A percentile compares a stretch with the other conserved stretches of the same genome.
Evolutionary conservation across 1,140 invertebrate species (phyloP).

Genomic region (Tenebrio molitor): DNA sequence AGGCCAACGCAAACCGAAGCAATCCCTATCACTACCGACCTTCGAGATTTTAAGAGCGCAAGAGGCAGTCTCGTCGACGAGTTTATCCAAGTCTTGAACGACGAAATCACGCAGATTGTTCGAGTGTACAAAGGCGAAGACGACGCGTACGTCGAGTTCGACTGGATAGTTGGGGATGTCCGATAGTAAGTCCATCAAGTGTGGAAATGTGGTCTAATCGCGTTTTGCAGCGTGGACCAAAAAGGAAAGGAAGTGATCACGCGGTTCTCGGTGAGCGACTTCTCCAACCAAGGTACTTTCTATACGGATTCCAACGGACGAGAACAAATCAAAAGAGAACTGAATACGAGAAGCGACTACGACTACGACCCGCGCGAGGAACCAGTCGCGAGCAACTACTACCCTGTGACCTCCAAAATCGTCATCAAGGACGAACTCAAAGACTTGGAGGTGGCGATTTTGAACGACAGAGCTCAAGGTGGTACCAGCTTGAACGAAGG

Average conservation of each 20-base stretch:
- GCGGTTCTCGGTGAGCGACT: slow-evolving; percentile 64
- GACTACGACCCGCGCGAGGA: slow-evolving; percentile 78
- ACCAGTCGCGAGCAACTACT: slow-evolving; percentile 88
- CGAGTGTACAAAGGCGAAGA: slow-evolving; percentile 75
- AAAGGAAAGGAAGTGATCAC: slow-evolving; percentile 74
- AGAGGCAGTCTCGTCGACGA: slow-evolving; percentile 84
- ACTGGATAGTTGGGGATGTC: slow-evolving; percentile 82
- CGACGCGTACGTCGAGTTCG: slow-evolving; percentile 73
- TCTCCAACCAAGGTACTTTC: slow-evolving; percentile 75
- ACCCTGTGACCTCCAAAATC: slow-evolving; percentile 92
- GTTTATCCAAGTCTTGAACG: slow-evolving; percentile 79
- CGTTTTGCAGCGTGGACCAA: slow-evolving; percentile 62
- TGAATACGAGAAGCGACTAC: slow-evolving; percentile 67
- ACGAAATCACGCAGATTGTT: slow-evolving; percentile 87
- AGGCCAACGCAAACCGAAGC: slow-evolving; percentile 67
- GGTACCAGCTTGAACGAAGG: slow-evolving; percentile 41
- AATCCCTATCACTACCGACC: slow-evolving; percentile 66
- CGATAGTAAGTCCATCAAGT: slow-evolving; percentile 73
- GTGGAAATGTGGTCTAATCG: too few species aligned
- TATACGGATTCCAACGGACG: slow-evolving; percentile 96
- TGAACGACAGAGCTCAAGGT: slow-evolving; percentile 27
- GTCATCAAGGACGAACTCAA: slow-evolving; percentile 72
- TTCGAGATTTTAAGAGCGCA: slow-evolving; percentile 70
- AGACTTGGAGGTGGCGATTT: slow-evolving; percentile 62
- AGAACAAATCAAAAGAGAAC: slow-evolving; percentile 80